These are phyloP conservation scores for Psix sp. DNA, from an alignment of 1,140 invertebrate genomes.

Conservation along the genomic window DNA sequence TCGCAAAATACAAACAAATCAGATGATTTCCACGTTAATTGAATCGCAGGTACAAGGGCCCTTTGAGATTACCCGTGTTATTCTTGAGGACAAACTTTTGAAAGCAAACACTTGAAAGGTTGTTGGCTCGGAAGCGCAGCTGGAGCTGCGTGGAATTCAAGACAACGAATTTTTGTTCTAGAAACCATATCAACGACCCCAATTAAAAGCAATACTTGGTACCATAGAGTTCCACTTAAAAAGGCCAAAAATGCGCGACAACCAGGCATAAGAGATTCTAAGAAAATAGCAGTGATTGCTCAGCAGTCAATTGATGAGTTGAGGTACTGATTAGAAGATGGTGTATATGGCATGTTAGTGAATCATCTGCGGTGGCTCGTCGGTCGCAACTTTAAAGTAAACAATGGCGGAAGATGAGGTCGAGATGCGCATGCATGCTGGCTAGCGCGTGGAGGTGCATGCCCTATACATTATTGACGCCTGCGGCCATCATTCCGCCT, in stretches of 20 bases:
- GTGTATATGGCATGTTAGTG: background rate
- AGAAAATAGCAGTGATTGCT: no score
- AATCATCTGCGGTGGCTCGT: conserved; percentile 18
- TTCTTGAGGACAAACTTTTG: background rate
- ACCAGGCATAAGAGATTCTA: no score
- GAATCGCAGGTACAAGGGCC: background rate
- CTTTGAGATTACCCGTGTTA: background rate
- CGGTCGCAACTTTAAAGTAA: conserved; percentile 42
- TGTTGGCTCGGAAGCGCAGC: background rate
- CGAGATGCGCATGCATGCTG: conserved; percentile 55
- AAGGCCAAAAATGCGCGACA: no score
- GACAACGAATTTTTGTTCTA: conserved; percentile 1
- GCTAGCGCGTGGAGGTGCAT: conserved; percentile 51
- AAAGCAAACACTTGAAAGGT: conserved; percentile 4
- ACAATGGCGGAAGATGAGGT: conserved; percentile 56
- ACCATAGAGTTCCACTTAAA: no score
- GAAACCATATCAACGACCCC: no score
- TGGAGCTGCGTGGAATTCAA: background rate
- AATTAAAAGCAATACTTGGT: no score
- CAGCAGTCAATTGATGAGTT: background rate
- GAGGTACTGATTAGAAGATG: background rate
- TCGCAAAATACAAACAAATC: background rate
- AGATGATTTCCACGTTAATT: background rate
- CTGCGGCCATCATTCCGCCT: conserved; percentile 49
- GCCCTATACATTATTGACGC: conserved; percentile 58